Percentiles rank a stretch among this genome's conserved stretches.
Evolutionary conservation across 2,797 vertebrate genomes (phyloP).

Genomic region (Thunnus albacares): DNA sequence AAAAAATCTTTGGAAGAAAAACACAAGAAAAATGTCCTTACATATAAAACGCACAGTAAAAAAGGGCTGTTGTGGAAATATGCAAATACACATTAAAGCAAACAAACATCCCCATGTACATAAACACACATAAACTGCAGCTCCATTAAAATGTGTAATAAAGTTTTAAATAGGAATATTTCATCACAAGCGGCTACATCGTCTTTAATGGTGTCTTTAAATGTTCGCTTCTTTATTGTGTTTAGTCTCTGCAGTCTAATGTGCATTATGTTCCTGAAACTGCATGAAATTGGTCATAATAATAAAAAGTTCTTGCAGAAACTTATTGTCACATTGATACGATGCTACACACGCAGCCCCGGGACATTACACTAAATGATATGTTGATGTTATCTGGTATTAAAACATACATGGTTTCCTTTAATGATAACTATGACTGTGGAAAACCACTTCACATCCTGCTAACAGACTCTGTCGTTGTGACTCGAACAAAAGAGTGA

Average conservation of each 20-base stretch:
- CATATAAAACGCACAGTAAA: neutral
- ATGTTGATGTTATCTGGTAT: neutral
- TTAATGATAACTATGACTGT: neutral
- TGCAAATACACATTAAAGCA: neutral
- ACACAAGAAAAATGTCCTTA: neutral
- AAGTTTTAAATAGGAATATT: constrained; percentile 30
- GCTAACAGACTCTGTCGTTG: neutral
- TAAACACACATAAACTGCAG: constrained; percentile 25
- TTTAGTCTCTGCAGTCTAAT: neutral
- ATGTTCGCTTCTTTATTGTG: neutral
- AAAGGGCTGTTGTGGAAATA: neutral
- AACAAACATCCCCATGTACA: neutral
- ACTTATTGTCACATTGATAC: no score
- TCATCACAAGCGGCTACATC: neutral
- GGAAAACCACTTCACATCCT: neutral
- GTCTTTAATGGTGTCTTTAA: constrained; percentile 21
- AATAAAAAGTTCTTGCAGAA: neutral
- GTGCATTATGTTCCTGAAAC: neutral
- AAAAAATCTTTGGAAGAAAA: neutral
- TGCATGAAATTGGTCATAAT: neutral
- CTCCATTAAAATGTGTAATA: constrained; percentile 25
- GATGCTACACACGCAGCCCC: neutral
- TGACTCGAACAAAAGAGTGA: constrained; percentile 3
- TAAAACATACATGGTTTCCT: neutral
- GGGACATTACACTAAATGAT: no score